Evolutionary conservation across 2,113 vertebrate genomes (phyloP), one percentile per base, ranked within the genome.

Genomic region (Dasyprocta punctata): DNA sequence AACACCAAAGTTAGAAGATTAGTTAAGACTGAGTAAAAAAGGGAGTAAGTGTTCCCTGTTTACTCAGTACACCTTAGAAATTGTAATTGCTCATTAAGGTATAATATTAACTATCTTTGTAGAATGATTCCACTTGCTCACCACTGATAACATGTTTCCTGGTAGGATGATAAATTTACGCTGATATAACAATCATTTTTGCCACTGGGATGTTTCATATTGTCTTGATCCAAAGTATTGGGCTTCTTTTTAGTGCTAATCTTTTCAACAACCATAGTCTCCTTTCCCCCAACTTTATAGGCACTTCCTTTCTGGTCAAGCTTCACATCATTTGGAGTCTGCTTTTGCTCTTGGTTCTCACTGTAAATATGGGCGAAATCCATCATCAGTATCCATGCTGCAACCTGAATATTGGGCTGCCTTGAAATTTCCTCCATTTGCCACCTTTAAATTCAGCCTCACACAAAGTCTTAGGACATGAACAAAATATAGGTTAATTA

Each of bases 1-100:
- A 77, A 75, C 41, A 82, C 17, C 13, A 86, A 75, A 96, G 56
- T 90, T 60, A 78, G 69, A 89, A 86, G 33, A 86, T 67, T 73
- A 19, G 17, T 20, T 60, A 82, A 20, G n/a, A 85, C 8, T 81
- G 33, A 89, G 58, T 86, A 44, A 63, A 28, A 81, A 36, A 19
- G 24, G 60, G 67, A 73, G 13, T 30, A 75, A 73, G 13, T n/a
- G 65, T 58, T 54, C 24, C 56, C 14, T 67, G 6, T 33, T 78
- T 63, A 84, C 47, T 89, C 47, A 83, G 17, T 7, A 26, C 1
- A 82, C 41, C 9, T 58, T 86, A 63, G 30, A n/a, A 87, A 93
- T 90, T 83, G 38, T 52, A 67, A 41, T 65, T 80, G 5, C 71
- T 92, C 56, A 56, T 56, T 95, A 92, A 94, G 33, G 33, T 88